These are phyloP conservation scores for Tenthredo livida DNA, from an alignment of 2,888 invertebrate genomes.

Conservation along the genomic window DNA sequence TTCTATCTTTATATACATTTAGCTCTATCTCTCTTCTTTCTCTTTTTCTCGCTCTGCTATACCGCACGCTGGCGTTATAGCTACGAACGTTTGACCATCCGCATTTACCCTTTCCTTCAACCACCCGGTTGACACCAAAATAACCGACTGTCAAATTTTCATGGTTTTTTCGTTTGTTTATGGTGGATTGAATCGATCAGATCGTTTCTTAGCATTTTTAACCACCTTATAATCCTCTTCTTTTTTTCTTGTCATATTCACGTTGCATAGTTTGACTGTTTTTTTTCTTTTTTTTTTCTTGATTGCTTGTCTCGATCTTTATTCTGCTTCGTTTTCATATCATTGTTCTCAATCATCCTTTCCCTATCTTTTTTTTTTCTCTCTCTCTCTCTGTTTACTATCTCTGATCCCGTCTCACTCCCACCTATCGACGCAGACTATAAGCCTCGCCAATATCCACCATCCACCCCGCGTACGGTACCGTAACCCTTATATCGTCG, in stretches of 20 bases:
- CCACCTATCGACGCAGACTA: slow-evolving; percentile 43
- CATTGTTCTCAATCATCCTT: slow-evolving; percentile 45
- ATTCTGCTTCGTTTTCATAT: slow-evolving; percentile 52
- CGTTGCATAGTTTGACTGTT: slow-evolving; percentile 16
- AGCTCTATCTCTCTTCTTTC: too few species aligned
- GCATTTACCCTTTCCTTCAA: background rate
- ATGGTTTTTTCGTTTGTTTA: background rate
- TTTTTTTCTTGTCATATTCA: slow-evolving; percentile 61
- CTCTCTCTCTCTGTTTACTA: background rate
- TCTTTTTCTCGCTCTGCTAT: background rate
- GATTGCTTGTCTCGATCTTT: slow-evolving; percentile 30
- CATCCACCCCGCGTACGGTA: background rate
- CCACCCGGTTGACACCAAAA: background rate
- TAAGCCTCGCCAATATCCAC: background rate
- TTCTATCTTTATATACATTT: background rate
- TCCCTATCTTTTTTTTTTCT: slow-evolving; percentile 27
- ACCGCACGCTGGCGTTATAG: background rate
- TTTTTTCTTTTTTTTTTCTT: background rate
- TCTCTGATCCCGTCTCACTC: slow-evolving; percentile 47
- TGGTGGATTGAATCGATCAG: background rate
- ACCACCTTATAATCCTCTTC: background rate
- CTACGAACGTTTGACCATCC: slow-evolving; percentile 51
- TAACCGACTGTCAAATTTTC: background rate
- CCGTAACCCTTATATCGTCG: slow-evolving; percentile 12
- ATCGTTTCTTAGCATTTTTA: background rate